These are phyloP conservation scores for Lagria hirta DNA, from an alignment of 2,888 invertebrate species.

Conservation along the genomic window DNA sequence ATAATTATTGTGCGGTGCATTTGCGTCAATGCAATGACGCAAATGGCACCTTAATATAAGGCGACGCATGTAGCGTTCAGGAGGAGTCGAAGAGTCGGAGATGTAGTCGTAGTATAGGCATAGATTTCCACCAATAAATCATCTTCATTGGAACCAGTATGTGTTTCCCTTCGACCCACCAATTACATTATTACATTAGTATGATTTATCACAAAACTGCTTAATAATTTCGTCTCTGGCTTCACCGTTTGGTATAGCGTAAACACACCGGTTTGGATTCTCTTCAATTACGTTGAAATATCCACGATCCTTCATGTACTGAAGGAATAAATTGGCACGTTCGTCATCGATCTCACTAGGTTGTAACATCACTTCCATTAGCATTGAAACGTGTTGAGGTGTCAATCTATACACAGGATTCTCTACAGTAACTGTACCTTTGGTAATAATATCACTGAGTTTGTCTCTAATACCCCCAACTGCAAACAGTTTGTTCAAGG, in stretches of 20 bases:
- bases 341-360: conserved; percentile 4
- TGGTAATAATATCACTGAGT: conserved; percentile 5
- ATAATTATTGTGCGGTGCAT: too few relatives aligned
- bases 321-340: conserved; percentile 7
- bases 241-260: conserved; percentile 7
- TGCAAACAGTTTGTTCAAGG: conserved; percentile 8
- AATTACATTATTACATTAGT: too few relatives aligned
- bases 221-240: conserved; percentile 5
- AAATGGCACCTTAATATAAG: too few relatives aligned
- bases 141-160: too few relatives aligned
- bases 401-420: conserved; percentile 4
- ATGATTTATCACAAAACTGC: conserved; percentile 5
- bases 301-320: conserved; percentile 10
- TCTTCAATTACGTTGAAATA: conserved; percentile 6
- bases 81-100: too few relatives aligned
- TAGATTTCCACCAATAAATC: too few relatives aligned
- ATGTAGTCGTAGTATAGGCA: too few relatives aligned
- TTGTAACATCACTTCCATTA: conserved; percentile 8
- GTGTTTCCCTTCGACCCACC: too few relatives aligned
- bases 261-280: conserved; percentile 2
- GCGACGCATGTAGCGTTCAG: too few relatives aligned
- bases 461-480: conserved; percentile 6
- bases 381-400: conserved; percentile 4
- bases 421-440: conserved; percentile 5
- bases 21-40: too few relatives aligned